A percentile compares a stretch with the other conserved stretches of the same genome.
Conservation (phyloP, 1,140 invertebrate species). For the Proales similis region DNA sequence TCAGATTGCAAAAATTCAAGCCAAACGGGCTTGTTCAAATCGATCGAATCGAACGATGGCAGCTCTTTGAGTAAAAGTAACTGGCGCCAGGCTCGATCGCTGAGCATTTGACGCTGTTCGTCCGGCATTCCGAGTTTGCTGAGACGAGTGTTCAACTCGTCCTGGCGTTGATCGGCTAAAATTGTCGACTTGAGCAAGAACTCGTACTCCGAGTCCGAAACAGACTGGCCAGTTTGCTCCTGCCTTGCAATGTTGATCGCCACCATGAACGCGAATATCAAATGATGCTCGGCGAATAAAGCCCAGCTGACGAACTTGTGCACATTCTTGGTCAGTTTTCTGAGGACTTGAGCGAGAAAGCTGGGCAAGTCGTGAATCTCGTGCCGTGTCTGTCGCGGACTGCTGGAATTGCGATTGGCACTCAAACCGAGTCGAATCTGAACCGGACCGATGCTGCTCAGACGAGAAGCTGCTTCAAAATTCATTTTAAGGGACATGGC, state of each 20-base stretch:
- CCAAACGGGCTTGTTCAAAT: no score
- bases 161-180: constrained; percentile 16
- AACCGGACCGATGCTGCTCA: constrained; percentile 4
- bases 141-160: constrained; percentile 38
- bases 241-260: constrained; percentile 20
- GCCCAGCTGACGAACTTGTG: constrained; percentile 33
- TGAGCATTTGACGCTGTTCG: constrained; percentile 41
- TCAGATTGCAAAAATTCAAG: no score
- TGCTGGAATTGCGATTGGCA: neutral
- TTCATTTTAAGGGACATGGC: no score
- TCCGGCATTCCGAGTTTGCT: constrained; percentile 42
- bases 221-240: constrained; percentile 7
- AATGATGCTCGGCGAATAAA: constrained; percentile 49
- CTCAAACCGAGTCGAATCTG: neutral
- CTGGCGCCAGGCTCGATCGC: constrained; percentile 1
- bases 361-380: constrained; percentile 7
- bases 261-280: constrained; percentile 48
- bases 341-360: constrained; percentile 2
- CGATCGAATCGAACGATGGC: no score
- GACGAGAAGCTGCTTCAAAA: no score
- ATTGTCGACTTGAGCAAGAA: constrained; percentile 28
- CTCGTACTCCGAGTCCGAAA: constrained; percentile 7
- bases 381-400: neutral
- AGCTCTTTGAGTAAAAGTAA: no score
- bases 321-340: constrained; percentile 5